These are phyloP conservation scores for Montifringilla adamsi DNA, from an alignment of 2,113 vertebrate species.

Conservation along the genomic window DNA sequence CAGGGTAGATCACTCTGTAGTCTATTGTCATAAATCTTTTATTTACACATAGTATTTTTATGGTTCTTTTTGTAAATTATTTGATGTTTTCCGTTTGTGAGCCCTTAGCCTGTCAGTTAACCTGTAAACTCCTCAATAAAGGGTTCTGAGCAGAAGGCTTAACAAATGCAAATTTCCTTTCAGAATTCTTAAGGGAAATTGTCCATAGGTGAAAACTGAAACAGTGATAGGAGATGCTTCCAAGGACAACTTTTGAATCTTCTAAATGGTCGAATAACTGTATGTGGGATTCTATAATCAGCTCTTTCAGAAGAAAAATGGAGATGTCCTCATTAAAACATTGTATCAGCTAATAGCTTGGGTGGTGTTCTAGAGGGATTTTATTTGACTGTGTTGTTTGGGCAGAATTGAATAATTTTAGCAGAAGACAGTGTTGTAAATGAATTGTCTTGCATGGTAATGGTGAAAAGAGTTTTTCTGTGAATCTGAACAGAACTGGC, in stretches of 20 bases:
- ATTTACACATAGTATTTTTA: neutral
- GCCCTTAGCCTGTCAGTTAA: neutral
- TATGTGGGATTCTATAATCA: neutral
- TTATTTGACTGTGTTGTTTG: constrained; percentile 14
- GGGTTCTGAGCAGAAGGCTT: neutral
- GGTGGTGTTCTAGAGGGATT: neutral
- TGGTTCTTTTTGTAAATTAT: neutral
- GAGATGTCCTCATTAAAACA: neutral
- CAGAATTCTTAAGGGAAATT: neutral
- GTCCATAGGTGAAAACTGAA: neutral
- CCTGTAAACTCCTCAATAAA: neutral
- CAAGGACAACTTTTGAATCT: neutral
- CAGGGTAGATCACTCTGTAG: neutral
- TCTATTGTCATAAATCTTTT: neutral
- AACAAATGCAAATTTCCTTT: constrained; percentile 45
- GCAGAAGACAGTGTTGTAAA: neutral
- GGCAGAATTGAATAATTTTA: neutral
- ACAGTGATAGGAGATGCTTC: neutral
- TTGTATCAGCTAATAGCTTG: neutral
- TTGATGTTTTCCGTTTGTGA: neutral
- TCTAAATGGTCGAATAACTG: neutral
- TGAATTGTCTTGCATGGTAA: neutral
- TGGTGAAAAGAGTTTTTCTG: neutral
- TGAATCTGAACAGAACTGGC: neutral
- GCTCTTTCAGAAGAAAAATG: neutral